A percentile compares a stretch with the other conserved stretches of the same genome.
Conservation (phyloP, 92 coral and sea anemone species). For the Umimayanthus chanpuru region DNA sequence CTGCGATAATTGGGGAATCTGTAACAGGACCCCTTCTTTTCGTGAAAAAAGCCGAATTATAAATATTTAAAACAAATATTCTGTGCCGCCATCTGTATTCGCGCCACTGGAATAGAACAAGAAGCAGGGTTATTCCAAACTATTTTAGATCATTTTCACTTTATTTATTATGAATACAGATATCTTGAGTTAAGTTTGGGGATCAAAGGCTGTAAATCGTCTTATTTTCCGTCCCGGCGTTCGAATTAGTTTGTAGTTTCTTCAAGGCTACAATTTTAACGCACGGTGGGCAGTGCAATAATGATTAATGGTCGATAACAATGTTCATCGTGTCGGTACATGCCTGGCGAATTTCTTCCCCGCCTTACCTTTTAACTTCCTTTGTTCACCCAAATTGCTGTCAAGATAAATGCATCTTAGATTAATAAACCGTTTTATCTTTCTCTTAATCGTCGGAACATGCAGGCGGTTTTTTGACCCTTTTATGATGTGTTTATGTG, state of each 20-base stretch:
- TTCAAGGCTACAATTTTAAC: background rate
- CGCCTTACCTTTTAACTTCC: slow-evolving; percentile 4
- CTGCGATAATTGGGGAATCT: no score
- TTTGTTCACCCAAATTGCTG: background rate
- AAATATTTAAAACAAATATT: no score
- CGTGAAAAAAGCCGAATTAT: no score
- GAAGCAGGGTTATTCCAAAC: background rate
- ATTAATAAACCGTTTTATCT: slow-evolving; percentile 6
- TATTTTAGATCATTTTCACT: background rate
- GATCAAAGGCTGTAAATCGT: background rate
- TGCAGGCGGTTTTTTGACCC: background rate
- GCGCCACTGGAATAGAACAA: background rate
- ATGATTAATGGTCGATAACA: background rate
- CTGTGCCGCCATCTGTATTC: no score
- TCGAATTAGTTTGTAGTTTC: background rate
- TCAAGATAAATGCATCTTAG: background rate
- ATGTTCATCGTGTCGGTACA: background rate
- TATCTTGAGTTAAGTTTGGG: background rate
- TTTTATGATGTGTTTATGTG: background rate
- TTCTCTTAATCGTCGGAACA: background rate
- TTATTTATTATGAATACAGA: background rate
- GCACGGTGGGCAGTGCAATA: background rate
- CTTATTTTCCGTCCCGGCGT: background rate
- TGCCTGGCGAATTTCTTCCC: background rate
- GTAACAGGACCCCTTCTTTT: no score